Evolutionary conservation across 2,113 vertebrate genomes (phyloP), one percentile per base, ranked within the genome.

Genomic region (Gambusia affinis): DNA sequence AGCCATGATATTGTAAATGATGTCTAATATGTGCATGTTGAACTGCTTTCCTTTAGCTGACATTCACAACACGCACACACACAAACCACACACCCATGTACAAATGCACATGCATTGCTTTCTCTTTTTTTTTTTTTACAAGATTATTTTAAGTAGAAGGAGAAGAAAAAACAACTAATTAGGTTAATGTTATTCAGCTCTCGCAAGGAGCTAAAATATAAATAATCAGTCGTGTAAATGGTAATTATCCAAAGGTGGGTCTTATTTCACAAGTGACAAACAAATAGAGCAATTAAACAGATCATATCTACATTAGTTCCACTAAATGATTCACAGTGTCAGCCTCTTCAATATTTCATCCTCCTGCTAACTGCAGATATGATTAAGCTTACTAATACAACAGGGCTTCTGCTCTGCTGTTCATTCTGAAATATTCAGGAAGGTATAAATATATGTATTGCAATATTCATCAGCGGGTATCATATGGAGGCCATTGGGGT

Each of bases 261-360:
- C 37, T 76, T 42, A 39, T 75, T 78, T 67, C 73, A 76, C 28
- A 70, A 79, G 67, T 78, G 35, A 67, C 19, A 66, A 73, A 83
- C 75, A 89, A 85, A 76, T 72, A 28, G 64, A 82, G 68, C 69
- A 65, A 71, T 82, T 87, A 77, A 70, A 75, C 39, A 54, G 39
- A 67, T 81, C 51, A 47, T 29, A 73, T 83, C 66, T 67, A 33
- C 60, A 81, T 86, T 80, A 85, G 79, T 81, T 67, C 57, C 44
- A 76, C 66, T 83, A 31, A 86, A 83, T 78, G 68, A 84, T 86
- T 81, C 29, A 66, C 44, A 14, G 67, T 71, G 70, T 78, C 57
- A 81, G 74, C 65, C 76, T 61, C 35, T 64, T 82, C 64, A 80
- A 84, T 84, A 66, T 78, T 87, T 82, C 35, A 89, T 44, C 88